phyloP scores from a whole-genome alignment of 2,113 vertebrate genomes.

The Oophaga pumilio region DNA sequence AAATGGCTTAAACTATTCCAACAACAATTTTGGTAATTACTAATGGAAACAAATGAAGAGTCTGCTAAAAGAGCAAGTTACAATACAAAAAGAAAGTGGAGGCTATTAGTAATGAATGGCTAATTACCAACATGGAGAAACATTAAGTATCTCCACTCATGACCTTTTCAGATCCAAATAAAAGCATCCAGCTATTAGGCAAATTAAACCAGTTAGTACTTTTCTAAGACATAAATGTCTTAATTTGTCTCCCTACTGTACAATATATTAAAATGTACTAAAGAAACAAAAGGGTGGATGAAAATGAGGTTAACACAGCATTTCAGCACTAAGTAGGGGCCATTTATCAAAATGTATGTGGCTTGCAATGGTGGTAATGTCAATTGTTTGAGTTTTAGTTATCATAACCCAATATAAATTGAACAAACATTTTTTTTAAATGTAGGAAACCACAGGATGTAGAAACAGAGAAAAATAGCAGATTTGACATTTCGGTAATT shows the following conservation, averaged over 20 bases:
- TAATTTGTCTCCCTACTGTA: constrained; percentile 14
- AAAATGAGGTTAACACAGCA: constrained; percentile 33
- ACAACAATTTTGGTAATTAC: constrained; percentile 47
- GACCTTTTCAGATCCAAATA: constrained; percentile 47
- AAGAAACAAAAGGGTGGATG: constrained; percentile 34
- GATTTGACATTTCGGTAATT: no score
- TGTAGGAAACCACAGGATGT: no score
- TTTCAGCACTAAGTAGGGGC: not conserved
- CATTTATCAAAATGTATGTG: constrained; percentile 21
- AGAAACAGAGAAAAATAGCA: no score
- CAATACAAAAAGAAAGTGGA: constrained; percentile 34
- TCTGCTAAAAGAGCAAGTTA: constrained; percentile 44
- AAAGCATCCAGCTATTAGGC: constrained; percentile 50
- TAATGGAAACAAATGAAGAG: constrained; percentile 38
- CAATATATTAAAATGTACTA: constrained; percentile 11
- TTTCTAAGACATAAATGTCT: constrained; percentile 42
- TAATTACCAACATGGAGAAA: constrained; percentile 44
- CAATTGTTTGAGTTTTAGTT: not conserved
- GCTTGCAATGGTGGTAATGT: not conserved
- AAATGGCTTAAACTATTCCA: constrained; percentile 25
- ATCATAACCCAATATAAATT: not conserved
- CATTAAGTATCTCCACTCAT: constrained; percentile 50
- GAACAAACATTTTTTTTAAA: not conserved
- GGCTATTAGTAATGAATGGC: constrained; percentile 38
- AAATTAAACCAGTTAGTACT: constrained; percentile 50